Evolutionary conservation across 1,140 invertebrate genomes (phyloP).

Genomic region (Tetramorium alpestre): DNA sequence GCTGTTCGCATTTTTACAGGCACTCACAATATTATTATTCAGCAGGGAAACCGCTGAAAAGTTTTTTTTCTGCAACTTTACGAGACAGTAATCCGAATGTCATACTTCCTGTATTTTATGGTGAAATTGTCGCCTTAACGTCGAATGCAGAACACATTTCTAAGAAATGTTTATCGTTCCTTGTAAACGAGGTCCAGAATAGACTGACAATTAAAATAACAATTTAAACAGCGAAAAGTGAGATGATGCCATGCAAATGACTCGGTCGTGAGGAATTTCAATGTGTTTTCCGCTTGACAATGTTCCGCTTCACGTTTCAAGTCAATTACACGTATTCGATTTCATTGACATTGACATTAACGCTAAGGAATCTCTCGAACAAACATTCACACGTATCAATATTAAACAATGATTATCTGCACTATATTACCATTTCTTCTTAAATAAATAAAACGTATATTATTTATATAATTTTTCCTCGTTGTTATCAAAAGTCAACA

Average conservation of each 20-base stretch:
- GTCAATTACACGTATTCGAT: conserved; percentile 29
- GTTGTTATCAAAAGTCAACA: neutral
- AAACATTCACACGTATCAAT: neutral
- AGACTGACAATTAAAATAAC: neutral
- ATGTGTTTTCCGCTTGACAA: neutral
- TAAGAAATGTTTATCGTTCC: neutral
- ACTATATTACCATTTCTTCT: neutral
- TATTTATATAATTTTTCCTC: neutral
- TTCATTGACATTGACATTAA: conserved; percentile 39
- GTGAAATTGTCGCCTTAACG: neutral
- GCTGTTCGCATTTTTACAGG: neutral
- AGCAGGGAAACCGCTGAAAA: neutral
- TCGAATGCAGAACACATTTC: neutral
- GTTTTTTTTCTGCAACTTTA: neutral
- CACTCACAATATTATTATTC: conserved; percentile 16
- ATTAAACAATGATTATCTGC: neutral
- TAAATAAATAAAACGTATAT: neutral
- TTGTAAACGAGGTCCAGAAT: neutral
- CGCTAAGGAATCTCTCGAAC: neutral
- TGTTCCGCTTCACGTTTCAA: neutral
- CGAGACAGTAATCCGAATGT: neutral
- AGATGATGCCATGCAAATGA: neutral
- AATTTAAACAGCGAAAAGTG: neutral
- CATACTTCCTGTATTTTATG: neutral
- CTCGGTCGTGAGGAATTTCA: neutral